Evolutionary conservation across 2,888 invertebrate genomes (phyloP), one percentile per base, ranked within the genome.

Genomic region (Celastrina argiolus): DNA sequence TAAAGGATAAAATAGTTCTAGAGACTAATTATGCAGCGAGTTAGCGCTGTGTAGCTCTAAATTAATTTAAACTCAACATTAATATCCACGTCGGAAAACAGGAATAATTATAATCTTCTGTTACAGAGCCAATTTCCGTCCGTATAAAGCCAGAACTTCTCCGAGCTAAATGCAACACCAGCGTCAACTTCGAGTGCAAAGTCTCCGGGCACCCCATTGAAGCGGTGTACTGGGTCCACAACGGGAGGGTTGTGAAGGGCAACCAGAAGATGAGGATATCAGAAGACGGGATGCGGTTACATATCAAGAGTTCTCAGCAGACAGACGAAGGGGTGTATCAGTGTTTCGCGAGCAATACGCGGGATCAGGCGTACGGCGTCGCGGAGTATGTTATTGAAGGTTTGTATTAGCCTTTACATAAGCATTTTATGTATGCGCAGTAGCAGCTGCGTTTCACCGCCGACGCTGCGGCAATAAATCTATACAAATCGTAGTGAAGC

Each of bases 271-370:
- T 93, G 66, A 92, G 92, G 83, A 83, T 93, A 76, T 86, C 92
- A 59, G 83, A 83, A 67, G 89, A 90, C 70, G 84, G 87, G 56
- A 81, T 81, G 81, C 87, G 90, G 75, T 80, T 94, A 84, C 92
- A 93, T 79, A 93, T 95, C 75, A 93, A 92, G 75, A 93, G 93
- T 69, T 88, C 97, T 64, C 94, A 94, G 73, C 94, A 95, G 74
- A 95, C 95, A 68, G 97, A 98, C 83, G 94, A 95, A 68, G 98
- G 98, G 56, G 95, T 97, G 94, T 98, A 97, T 85, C 98, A 98
- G 79, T 98, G 98, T 82, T 94, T 97, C 74, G 96, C 95, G 6
- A 94, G 94, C 77, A 97, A 96, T 78, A 94, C 95, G 73, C 95
- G 95, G 87, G 97, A 97, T 79, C 96, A 96, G 84, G 94, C 95